Conservation (phyloP, 1,140 invertebrate genomes). For the Megalonaias nervosa region DNA sequence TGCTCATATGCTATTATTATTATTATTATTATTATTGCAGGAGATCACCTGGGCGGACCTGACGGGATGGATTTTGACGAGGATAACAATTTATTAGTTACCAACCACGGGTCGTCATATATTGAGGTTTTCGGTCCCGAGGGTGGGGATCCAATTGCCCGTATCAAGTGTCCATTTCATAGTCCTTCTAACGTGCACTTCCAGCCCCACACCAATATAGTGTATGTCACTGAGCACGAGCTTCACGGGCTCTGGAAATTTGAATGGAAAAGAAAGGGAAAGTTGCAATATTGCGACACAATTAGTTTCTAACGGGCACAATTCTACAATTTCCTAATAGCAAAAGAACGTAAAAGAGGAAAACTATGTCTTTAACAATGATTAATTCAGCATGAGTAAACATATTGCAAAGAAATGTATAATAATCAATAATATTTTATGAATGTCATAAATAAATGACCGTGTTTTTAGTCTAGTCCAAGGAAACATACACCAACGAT, state of each 20-base stretch:
- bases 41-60: constrained; percentile 57
- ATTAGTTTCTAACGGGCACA: too few relatives aligned
- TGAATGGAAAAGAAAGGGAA: constrained; percentile 59
- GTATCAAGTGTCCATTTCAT: constrained; percentile 62
- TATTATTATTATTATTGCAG: constrained; percentile 32
- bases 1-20: neutral
- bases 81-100: constrained; percentile 59
- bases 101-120: constrained; percentile 60
- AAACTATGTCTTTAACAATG: too few relatives aligned
- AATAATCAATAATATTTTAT: too few relatives aligned
- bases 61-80: constrained; percentile 70
- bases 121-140: constrained; percentile 61
- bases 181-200: constrained; percentile 65
- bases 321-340: too few relatives aligned
- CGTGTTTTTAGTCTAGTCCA: too few relatives aligned
- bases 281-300: constrained; percentile 62
- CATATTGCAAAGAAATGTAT: too few relatives aligned
- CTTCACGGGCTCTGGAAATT: constrained; percentile 65
- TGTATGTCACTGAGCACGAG: constrained; percentile 65
- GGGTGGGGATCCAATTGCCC: constrained; percentile 54
- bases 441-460: too few relatives aligned
- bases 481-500: too few relatives aligned
- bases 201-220: constrained; percentile 47
- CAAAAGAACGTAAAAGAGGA: too few relatives aligned
- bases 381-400: too few relatives aligned